Conservation (phyloP, 2,113 vertebrate genomes). For the Phocoena sinus region DNA sequence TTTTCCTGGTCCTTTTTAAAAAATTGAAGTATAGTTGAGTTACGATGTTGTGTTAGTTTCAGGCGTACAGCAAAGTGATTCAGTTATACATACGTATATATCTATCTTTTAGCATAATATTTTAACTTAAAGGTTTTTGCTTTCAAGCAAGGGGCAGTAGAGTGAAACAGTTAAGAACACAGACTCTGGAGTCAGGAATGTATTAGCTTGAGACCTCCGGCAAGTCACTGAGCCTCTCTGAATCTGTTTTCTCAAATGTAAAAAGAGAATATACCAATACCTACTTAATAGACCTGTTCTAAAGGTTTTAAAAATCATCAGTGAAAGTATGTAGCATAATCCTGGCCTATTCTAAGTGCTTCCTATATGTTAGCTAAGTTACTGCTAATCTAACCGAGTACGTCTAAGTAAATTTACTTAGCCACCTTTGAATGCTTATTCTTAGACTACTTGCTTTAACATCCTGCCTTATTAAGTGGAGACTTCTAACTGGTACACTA, state of each 20-base stretch:
- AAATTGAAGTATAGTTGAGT: background rate
- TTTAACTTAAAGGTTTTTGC: background rate
- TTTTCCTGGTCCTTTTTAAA: background rate
- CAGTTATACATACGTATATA: background rate
- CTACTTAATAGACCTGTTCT: background rate
- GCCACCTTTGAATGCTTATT: background rate
- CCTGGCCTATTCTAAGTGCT: background rate
- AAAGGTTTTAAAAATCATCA: background rate
- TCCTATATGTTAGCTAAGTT: background rate
- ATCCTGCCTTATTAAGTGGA: background rate
- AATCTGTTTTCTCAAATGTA: slow-evolving; percentile 3
- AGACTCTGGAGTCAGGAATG: background rate
- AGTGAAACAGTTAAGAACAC: background rate
- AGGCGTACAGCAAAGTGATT: background rate
- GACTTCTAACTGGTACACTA: background rate
- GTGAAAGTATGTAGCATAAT: background rate
- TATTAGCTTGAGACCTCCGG: background rate
- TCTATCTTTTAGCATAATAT: background rate
- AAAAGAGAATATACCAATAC: background rate
- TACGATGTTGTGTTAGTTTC: background rate
- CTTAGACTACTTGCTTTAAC: background rate
- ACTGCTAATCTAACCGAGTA: background rate
- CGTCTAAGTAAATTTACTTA: background rate
- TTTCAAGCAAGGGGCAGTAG: background rate
- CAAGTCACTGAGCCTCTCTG: background rate